Percentiles rank a stretch among this genome's conserved stretches.
Evolutionary conservation across 2,888 invertebrate genomes (phyloP).

Genomic region (Cantharis lateralis): DNA sequence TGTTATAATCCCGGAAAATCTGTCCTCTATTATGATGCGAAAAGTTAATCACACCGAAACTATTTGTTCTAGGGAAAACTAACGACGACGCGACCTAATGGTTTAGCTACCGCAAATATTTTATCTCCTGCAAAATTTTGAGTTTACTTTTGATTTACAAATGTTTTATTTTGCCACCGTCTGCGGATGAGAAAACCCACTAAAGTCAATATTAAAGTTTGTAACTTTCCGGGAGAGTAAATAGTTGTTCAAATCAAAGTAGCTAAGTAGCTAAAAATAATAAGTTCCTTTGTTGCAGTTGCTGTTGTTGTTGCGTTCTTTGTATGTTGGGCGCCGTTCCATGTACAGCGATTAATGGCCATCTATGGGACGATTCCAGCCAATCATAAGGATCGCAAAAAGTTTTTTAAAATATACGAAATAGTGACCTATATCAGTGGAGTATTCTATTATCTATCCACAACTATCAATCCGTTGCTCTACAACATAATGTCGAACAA

Average conservation of each 20-base stretch:
- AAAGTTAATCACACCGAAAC: background rate
- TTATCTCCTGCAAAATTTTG: background rate
- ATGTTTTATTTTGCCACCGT: background rate
- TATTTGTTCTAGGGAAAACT: background rate
- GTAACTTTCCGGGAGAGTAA: background rate
- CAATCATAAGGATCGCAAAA: constrained; percentile 32
- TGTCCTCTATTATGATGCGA: background rate
- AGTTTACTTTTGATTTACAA: background rate
- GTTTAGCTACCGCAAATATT: background rate
- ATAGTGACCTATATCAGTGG: constrained; percentile 83
- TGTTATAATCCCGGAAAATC: background rate
- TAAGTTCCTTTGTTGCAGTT: constrained; percentile 61
- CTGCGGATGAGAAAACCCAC: background rate
- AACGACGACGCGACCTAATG: background rate
- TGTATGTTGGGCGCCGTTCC: constrained; percentile 92
- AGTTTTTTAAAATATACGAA: constrained; percentile 58
- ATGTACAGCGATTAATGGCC: constrained; percentile 85
- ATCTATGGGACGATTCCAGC: constrained; percentile 67
- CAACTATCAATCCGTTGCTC: constrained; percentile 90
- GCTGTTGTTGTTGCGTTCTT: constrained; percentile 91
- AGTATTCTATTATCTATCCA: constrained; percentile 88
- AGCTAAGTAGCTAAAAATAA: background rate
- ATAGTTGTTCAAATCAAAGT: too few relatives aligned
- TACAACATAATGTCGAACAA: constrained; percentile 96
- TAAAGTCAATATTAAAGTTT: background rate